Evolutionary conservation across 2,888 invertebrate genomes (phyloP).

Genomic region (Sympetrum striolatum): DNA sequence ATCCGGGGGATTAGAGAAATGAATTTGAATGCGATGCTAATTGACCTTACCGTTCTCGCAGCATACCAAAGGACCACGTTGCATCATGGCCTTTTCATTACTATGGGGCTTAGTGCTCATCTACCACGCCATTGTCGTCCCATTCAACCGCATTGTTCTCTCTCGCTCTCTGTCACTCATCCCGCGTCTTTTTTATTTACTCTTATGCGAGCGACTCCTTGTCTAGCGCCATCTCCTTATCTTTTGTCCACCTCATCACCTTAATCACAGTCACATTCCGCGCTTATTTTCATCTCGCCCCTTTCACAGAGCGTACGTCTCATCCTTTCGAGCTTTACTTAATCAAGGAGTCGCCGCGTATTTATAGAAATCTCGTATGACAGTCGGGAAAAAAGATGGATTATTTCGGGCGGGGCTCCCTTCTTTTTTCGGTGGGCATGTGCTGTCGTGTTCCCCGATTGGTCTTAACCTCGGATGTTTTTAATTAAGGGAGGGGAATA

Average conservation of each 20-base stretch:
- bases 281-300: background rate
- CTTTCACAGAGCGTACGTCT: background rate
- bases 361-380: slow-evolving; percentile 33
- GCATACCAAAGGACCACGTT: background rate
- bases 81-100: background rate
- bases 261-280: slow-evolving; percentile 28
- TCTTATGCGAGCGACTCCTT: background rate
- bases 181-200: background rate
- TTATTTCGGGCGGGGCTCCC: background rate
- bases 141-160: slow-evolving; percentile 19
- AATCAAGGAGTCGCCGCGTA: slow-evolving; percentile 12
- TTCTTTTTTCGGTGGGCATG: background rate
- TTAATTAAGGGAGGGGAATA: too few species aligned
- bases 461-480: too few species aligned
- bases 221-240: slow-evolving; percentile 25
- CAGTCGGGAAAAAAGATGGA: background rate
- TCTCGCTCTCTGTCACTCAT: background rate
- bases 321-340: background rate
- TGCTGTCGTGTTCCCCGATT: background rate
- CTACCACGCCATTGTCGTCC: slow-evolving; percentile 21
- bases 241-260: slow-evolving; percentile 37
- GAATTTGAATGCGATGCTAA: background rate
- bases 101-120: slow-evolving; percentile 29
- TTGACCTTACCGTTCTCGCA: background rate
- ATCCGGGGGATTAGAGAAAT: background rate